Conservation (phyloP, 2,797 vertebrate species). For the Amazona ochrocephala region DNA sequence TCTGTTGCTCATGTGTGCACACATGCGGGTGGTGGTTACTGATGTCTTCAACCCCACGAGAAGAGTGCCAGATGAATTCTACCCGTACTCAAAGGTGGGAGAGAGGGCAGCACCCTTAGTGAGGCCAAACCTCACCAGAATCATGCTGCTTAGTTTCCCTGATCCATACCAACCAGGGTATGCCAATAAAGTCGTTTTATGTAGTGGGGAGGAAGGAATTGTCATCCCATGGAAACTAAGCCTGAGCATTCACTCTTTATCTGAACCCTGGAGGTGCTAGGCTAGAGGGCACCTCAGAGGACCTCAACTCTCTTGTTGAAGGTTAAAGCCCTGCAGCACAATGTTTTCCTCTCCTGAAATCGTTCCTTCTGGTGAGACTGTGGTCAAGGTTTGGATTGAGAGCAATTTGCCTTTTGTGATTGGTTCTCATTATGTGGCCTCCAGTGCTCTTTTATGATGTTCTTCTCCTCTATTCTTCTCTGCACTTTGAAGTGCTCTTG, state of each 20-base stretch:
- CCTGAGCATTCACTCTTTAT: not conserved
- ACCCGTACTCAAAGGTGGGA: not conserved
- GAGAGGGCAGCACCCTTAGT: not conserved
- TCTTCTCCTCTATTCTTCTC: constrained; percentile 61
- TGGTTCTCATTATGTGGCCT: not conserved
- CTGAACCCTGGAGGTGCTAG: not conserved
- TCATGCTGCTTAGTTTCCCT: not conserved
- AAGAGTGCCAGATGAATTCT: not conserved
- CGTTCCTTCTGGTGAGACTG: not conserved
- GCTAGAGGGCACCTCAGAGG: not conserved
- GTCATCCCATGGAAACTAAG: not conserved
- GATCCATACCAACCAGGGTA: fast-evolving
- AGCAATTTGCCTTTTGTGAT: constrained; percentile 19
- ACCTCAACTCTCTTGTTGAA: not conserved
- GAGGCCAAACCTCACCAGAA: not conserved
- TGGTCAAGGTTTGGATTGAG: not conserved
- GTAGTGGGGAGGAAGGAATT: not conserved
- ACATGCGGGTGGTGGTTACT: no score
- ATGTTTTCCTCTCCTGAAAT: not conserved
- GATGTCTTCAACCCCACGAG: not conserved
- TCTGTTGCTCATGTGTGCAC: fast-evolving
- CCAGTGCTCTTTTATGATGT: constrained; percentile 37
- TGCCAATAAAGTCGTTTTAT: not conserved
- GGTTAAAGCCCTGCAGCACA: not conserved
- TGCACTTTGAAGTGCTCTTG: constrained; percentile 55